Percentiles rank a stretch among this genome's conserved stretches.
Conservation (phyloP, 2,113 vertebrate species). For the Muntiacus reevesi region DNA sequence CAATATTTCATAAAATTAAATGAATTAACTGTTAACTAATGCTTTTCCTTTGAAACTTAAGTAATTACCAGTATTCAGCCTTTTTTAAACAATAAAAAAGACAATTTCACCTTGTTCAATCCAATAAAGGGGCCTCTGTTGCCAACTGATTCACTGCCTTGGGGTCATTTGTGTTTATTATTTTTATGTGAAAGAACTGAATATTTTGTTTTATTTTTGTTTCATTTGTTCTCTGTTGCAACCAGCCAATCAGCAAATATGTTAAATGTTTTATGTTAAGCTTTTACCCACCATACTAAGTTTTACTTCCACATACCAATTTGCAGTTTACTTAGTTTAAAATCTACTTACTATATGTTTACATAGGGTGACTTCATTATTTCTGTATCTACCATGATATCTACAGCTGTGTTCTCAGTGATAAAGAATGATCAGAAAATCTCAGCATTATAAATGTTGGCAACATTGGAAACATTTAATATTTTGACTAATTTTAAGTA, state of each 20-base stretch:
- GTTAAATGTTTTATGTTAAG: not conserved
- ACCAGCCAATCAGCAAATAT: not conserved
- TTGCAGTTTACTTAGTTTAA: not conserved
- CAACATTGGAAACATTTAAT: not conserved
- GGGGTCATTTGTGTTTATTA: not conserved
- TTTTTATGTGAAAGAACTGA: not conserved
- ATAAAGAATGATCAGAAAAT: not conserved
- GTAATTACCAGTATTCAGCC: not conserved
- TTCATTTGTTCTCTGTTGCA: conserved; percentile 16
- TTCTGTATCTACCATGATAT: not conserved
- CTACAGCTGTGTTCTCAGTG: not conserved
- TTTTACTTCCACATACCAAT: not conserved
- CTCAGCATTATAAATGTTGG: not conserved
- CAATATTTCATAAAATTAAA: not conserved
- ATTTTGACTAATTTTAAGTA: conserved; percentile 24
- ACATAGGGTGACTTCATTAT: not conserved
- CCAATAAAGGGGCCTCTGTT: not conserved
- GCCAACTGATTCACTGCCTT: not conserved
- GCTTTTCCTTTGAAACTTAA: not conserved
- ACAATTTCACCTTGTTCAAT: not conserved
- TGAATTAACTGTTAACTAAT: not conserved
- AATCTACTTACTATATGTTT: not conserved
- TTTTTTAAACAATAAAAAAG: not conserved
- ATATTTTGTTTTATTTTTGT: not conserved
- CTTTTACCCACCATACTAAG: not conserved